These are phyloP conservation scores for Apamea crenata DNA, from an alignment of 2,888 invertebrate species.

Conservation along the genomic window DNA sequence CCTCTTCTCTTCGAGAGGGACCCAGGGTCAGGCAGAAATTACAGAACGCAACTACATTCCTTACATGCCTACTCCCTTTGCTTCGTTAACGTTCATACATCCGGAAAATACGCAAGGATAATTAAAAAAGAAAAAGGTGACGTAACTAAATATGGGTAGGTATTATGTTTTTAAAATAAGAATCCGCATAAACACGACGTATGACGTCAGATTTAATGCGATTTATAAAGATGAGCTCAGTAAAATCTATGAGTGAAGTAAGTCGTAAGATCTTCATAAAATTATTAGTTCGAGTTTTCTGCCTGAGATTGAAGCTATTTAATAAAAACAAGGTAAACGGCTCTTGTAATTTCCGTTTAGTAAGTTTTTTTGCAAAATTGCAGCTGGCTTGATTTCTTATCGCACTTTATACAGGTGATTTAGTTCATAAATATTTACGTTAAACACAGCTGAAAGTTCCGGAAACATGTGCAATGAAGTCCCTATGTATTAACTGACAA, in stretches of 20 bases:
- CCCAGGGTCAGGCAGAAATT: background rate
- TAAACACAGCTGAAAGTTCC: slow-evolving; percentile 13
- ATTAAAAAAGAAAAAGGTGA: background rate
- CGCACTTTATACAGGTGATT: background rate
- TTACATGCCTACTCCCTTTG: background rate
- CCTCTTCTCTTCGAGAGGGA: too few relatives aligned
- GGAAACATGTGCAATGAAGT: slow-evolving; percentile 17
- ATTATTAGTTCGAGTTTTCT: slow-evolving; percentile 19
- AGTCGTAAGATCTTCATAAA: slow-evolving; percentile 12
- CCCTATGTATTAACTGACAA: slow-evolving; percentile 2
- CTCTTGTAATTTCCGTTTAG: slow-evolving; percentile 9
- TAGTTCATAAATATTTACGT: slow-evolving; percentile 15
- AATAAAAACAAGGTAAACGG: slow-evolving; percentile 34
- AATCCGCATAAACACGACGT: slow-evolving; percentile 3
- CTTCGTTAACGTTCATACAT: too few relatives aligned
- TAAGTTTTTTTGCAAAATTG: slow-evolving; percentile 12
- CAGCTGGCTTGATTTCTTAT: background rate
- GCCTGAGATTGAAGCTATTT: slow-evolving; percentile 17
- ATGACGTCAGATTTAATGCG: slow-evolving; percentile 16
- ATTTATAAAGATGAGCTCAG: slow-evolving; percentile 45
- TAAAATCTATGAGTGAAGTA: slow-evolving; percentile 34
- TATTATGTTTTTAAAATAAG: slow-evolving; percentile 7
- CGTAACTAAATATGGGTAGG: background rate
- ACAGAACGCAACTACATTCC: background rate
- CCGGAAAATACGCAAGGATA: background rate